A percentile compares a stretch with the other conserved stretches of the same genome.
Evolutionary conservation across 1,140 invertebrate species (phyloP).

Genomic region (Papilio aristodemus): DNA sequence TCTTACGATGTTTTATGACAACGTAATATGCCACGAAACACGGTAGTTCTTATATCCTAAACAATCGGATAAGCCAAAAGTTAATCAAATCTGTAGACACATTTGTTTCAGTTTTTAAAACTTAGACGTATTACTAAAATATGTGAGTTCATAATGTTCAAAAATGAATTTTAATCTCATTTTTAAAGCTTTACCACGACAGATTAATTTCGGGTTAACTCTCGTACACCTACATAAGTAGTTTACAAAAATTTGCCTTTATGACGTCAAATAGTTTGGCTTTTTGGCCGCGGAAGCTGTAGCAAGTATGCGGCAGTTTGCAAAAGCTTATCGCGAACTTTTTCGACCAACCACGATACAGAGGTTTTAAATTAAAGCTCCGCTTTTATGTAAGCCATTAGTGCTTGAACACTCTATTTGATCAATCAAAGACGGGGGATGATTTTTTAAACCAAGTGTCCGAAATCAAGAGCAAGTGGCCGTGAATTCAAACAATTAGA

Average conservation of each 20-base stretch:
- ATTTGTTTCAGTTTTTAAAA: background rate
- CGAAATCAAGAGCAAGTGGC: too few relatives aligned
- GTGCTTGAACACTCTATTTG: background rate
- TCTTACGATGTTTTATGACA: too few relatives aligned
- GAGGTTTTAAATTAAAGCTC: background rate
- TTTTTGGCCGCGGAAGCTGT: constrained; percentile 14
- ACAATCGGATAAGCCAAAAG: too few relatives aligned
- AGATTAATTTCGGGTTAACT: constrained; percentile 23
- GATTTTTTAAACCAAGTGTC: too few relatives aligned
- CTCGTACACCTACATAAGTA: constrained; percentile 4
- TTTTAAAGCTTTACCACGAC: constrained; percentile 6
- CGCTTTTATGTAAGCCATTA: too few relatives aligned
- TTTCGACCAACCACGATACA: background rate
- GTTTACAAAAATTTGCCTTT: constrained; percentile 23
- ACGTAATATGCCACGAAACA: too few relatives aligned
- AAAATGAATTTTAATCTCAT: constrained; percentile 3
- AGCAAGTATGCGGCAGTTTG: constrained; percentile 26
- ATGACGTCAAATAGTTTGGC: constrained; percentile 9
- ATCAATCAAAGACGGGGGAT: too few relatives aligned
- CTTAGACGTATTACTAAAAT: background rate
- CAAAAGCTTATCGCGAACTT: constrained; percentile 23
- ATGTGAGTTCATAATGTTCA: background rate
- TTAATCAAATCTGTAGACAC: background rate
- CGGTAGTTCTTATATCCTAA: too few relatives aligned
- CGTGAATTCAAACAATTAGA: too few relatives aligned